These are phyloP conservation scores for Chinchilla lanigera DNA, from an alignment of 2,113 vertebrate genomes.

Conservation along the genomic window DNA sequence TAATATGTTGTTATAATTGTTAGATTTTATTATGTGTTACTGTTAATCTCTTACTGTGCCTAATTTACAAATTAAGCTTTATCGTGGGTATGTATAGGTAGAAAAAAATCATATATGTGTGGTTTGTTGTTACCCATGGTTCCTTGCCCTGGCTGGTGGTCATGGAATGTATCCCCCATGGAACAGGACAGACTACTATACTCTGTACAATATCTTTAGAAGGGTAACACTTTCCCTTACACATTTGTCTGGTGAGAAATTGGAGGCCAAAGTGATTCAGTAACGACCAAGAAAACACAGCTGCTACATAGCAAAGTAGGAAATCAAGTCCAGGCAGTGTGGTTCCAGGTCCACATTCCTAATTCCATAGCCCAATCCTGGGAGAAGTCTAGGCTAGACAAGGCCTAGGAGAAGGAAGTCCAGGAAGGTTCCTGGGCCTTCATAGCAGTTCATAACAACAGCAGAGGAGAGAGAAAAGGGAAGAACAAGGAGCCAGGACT, in stretches of 20 bases:
- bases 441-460: background rate
- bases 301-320: background rate
- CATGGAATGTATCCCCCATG: background rate
- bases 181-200: accelerated
- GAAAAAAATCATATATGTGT: background rate
- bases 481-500: background rate
- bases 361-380: background rate
- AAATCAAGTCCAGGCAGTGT: no score
- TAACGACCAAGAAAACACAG: background rate
- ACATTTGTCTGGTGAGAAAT: background rate
- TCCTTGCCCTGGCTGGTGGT: background rate
- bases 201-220: background rate
- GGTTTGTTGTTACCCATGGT: background rate
- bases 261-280: background rate
- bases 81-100: no score
- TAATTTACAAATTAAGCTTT: background rate
- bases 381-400: background rate
- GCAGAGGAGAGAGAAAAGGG: background rate
- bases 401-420: background rate
- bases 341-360: background rate
- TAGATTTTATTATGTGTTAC: background rate
- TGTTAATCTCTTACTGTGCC: background rate
- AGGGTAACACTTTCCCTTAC: background rate
- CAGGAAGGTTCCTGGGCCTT: background rate
- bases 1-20: background rate